Percentiles rank a stretch among this genome's conserved stretches.
These are phyloP conservation scores for Anarsia innoxiella DNA, from an alignment of 2,888 invertebrate species.

Conservation along the genomic window DNA sequence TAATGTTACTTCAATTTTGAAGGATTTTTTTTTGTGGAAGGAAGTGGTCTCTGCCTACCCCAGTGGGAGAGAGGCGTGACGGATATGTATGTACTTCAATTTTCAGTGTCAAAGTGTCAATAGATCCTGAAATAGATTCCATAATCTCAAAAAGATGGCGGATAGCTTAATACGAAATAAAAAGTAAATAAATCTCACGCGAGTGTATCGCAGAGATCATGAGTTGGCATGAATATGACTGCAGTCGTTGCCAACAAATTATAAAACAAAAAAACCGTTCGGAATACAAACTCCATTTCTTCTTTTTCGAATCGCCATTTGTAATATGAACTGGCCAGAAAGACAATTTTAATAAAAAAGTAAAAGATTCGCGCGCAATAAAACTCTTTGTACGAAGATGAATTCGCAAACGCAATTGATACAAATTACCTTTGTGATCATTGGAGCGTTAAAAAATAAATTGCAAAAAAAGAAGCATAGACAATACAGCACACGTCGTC, in stretches of 20 bases:
- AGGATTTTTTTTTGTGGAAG: no score
- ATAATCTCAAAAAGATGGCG: no score
- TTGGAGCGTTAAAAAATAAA: slow-evolving; percentile 51
- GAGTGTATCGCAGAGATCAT: background rate
- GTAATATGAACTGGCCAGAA: slow-evolving; percentile 3
- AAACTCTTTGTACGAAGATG: slow-evolving; percentile 4
- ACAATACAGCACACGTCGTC: slow-evolving; percentile 42
- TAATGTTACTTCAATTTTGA: no score
- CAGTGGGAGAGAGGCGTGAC: no score
- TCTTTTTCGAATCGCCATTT: slow-evolving; percentile 1
- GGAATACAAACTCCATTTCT: slow-evolving; percentile 2
- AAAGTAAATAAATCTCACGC: background rate
- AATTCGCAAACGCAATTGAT: slow-evolving; percentile 36
- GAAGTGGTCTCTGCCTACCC: no score
- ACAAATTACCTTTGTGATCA: slow-evolving; percentile 52
- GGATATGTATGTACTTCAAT: no score
- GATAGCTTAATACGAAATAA: background rate
- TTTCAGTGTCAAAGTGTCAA: no score
- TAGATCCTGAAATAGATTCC: no score
- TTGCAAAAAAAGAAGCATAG: slow-evolving; percentile 43
- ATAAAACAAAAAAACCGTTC: slow-evolving; percentile 6
- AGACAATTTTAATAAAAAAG: background rate
- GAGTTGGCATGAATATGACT: background rate
- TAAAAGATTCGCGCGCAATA: background rate
- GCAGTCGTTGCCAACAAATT: slow-evolving; percentile 7